These are phyloP conservation scores for Trematomus bernacchii DNA, from an alignment of 2,797 vertebrate genomes.

Conservation along the genomic window DNA sequence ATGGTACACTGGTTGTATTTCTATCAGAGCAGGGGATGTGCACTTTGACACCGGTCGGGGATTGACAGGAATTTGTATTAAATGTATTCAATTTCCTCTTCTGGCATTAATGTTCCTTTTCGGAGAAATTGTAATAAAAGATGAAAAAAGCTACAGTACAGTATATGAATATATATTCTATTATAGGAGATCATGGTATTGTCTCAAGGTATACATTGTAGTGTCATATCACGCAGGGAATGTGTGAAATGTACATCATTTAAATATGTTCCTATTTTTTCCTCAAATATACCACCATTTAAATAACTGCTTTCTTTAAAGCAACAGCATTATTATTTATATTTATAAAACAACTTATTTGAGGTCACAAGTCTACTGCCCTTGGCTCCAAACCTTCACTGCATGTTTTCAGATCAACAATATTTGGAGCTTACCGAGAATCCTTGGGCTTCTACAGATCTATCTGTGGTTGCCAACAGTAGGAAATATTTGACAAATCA, in stretches of 20 bases:
- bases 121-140: background rate
- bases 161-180: background rate
- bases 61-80: no score
- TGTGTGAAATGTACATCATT: no score
- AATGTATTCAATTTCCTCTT: no score
- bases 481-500: conserved; percentile 1
- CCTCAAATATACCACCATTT: no score
- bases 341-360: background rate
- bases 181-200: background rate
- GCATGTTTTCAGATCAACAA: background rate
- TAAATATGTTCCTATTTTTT: no score
- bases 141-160: background rate
- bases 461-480: no score
- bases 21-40: conserved; percentile 14
- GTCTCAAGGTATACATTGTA: no score
- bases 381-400: background rate
- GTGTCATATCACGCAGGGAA: no score
- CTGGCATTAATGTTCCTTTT: background rate
- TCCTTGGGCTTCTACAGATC: background rate
- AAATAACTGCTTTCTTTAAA: background rate
- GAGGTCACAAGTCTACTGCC: background rate
- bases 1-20: conserved; percentile 45
- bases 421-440: no score
- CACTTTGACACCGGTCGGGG: background rate
- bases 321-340: background rate